Conservation (phyloP, 2,888 invertebrate genomes). For the Cancer borealis region DNA sequence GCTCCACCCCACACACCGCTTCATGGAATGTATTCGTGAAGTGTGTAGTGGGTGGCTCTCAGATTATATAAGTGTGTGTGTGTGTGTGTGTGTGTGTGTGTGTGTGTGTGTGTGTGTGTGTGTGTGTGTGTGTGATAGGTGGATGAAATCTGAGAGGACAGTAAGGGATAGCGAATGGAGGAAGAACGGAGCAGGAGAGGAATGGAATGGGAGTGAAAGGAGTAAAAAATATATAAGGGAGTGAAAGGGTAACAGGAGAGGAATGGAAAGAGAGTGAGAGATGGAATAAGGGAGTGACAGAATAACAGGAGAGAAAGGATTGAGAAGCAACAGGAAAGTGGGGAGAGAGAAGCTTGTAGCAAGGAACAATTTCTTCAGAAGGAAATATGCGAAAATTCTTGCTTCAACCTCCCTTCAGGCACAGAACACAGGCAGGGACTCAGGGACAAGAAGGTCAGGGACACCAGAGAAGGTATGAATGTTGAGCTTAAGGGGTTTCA, state of each 20-base stretch:
- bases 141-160: not conserved
- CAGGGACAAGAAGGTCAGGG: not conserved
- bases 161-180: not conserved
- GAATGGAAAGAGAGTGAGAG: not conserved
- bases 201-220: not conserved
- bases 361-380: not conserved
- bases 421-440: not conserved
- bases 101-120: not conserved
- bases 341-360: not conserved
- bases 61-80: not conserved
- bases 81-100: conserved; percentile 28
- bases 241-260: not conserved
- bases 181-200: not conserved
- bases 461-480: too few relatives aligned
- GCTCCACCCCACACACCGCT: not conserved
- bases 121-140: conserved; percentile 24
- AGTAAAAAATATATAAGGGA: not conserved
- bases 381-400: conserved; percentile 26
- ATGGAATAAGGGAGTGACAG: not conserved
- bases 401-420: conserved; percentile 8
- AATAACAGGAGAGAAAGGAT: not conserved
- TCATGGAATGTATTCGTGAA: not conserved
- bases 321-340: not conserved
- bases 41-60: not conserved
- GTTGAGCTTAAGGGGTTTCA: too few relatives aligned